Percentiles rank a stretch among this genome's conserved stretches.
These are phyloP conservation scores for Eurosta solidaginis DNA, from an alignment of 1,140 invertebrate genomes.

Conservation along the genomic window DNA sequence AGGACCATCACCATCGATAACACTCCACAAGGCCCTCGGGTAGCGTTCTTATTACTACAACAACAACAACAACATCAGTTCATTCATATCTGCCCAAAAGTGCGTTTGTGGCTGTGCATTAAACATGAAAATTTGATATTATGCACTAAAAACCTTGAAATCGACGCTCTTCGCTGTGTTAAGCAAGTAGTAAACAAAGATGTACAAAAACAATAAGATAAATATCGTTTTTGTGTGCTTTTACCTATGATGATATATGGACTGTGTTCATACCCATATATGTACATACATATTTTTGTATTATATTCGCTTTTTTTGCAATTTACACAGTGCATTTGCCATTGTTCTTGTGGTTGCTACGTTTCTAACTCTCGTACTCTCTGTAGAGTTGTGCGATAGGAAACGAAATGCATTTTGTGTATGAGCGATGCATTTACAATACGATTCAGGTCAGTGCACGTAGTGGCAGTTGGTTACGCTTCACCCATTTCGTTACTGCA, in stretches of 20 bases:
- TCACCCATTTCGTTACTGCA: neutral
- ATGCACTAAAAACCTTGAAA: neutral
- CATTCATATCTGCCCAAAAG: too few species aligned
- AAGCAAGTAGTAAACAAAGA: neutral
- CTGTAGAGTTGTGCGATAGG: neutral
- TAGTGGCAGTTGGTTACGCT: neutral
- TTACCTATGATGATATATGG: neutral
- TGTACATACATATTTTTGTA: neutral
- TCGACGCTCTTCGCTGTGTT: neutral
- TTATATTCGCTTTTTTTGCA: neutral
- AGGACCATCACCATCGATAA: too few species aligned
- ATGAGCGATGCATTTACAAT: constrained; percentile 20
- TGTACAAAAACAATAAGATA: neutral
- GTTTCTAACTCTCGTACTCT: neutral
- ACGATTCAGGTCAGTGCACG: constrained; percentile 19
- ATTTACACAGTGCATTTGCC: neutral
- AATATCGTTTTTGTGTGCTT: neutral
- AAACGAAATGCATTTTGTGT: constrained; percentile 18
- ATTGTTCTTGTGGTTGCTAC: constrained; percentile 10
- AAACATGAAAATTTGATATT: neutral
- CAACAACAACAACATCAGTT: too few species aligned
- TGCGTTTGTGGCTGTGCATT: neutral
- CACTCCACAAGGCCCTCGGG: too few species aligned
- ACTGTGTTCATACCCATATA: too few species aligned
- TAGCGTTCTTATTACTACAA: too few species aligned